phyloP scores from a whole-genome alignment of 2,888 invertebrate species.

The Hipparchia sbordonii region DNA sequence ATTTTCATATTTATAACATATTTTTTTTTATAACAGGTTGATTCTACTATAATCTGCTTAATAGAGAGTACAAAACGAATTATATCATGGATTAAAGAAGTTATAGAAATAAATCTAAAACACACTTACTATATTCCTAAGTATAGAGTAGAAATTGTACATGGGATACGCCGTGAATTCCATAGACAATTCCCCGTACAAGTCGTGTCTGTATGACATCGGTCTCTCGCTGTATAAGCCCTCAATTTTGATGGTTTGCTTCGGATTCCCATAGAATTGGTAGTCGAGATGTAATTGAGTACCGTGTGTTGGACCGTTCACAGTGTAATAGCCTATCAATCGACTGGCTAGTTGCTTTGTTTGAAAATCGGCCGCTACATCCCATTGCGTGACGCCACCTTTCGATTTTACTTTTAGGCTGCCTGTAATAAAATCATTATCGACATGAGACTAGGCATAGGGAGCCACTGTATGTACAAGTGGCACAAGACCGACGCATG shows the following conservation, averaged over 20 bases:
- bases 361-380: conserved; percentile 89
- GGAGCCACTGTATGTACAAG: too few species aligned
- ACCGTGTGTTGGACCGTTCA: conserved; percentile 77
- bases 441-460: too few species aligned
- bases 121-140: conserved; percentile 84
- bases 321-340: conserved; percentile 87
- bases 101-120: conserved; percentile 21
- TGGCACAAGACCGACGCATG: too few species aligned
- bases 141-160: conserved; percentile 86
- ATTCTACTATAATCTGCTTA: too few species aligned
- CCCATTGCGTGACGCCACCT: conserved; percentile 88
- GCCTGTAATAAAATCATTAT: conserved; percentile 47
- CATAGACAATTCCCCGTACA: conserved; percentile 86
- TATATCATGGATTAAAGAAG: too few species aligned
- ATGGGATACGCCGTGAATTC: conserved; percentile 90
- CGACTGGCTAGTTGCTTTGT: conserved; percentile 89
- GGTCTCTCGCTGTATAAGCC: conserved; percentile 80
- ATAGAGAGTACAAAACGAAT: too few species aligned
- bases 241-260: conserved; percentile 80
- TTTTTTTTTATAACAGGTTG: too few species aligned
- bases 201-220: conserved; percentile 80
- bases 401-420: conserved; percentile 68
- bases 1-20: too few species aligned
- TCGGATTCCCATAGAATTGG: conserved; percentile 83
- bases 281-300: conserved; percentile 86